phyloP scores from a whole-genome alignment of 2,797 vertebrate species.

The Diplodus puntazzo region DNA sequence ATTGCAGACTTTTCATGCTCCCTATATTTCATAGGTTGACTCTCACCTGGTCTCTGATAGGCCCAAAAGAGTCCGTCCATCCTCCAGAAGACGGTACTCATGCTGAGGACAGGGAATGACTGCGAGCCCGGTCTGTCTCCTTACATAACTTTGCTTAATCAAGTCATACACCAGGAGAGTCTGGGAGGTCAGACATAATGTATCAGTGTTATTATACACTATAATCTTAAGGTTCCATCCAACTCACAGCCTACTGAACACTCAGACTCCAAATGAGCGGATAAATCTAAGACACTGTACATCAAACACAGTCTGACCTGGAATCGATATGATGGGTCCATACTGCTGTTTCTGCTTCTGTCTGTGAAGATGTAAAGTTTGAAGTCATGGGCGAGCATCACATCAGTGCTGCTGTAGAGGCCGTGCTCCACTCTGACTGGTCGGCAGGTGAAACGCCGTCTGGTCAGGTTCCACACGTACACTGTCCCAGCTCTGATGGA shows the following conservation, averaged over 20 bases:
- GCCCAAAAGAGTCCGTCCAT: conserved; percentile 75
- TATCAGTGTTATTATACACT: not conserved
- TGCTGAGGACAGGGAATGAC: conserved; percentile 76
- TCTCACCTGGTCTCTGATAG: conserved; percentile 80
- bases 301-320: conserved; percentile 58
- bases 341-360: conserved; percentile 65
- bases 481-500: conserved; percentile 68
- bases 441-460: conserved; percentile 66
- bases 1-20: not conserved
- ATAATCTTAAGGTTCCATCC: no score
- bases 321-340: conserved; percentile 65
- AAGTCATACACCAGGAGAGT: conserved; percentile 80
- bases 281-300: not conserved
- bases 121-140: conserved; percentile 76
- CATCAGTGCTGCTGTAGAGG: conserved; percentile 70
- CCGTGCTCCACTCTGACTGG: conserved; percentile 78
- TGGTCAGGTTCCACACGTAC: conserved; percentile 73
- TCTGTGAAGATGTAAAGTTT: conserved; percentile 79
- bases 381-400: conserved; percentile 71
- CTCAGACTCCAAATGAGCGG: not conserved
- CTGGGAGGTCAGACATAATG: conserved; percentile 40
- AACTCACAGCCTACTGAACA: not conserved
- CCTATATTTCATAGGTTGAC: not conserved
- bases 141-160: conserved; percentile 78
- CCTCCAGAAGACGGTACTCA: conserved; percentile 76